These are phyloP conservation scores for Protaetia brevitarsis DNA, from an alignment of 1,140 invertebrate species.

Conservation along the genomic window DNA sequence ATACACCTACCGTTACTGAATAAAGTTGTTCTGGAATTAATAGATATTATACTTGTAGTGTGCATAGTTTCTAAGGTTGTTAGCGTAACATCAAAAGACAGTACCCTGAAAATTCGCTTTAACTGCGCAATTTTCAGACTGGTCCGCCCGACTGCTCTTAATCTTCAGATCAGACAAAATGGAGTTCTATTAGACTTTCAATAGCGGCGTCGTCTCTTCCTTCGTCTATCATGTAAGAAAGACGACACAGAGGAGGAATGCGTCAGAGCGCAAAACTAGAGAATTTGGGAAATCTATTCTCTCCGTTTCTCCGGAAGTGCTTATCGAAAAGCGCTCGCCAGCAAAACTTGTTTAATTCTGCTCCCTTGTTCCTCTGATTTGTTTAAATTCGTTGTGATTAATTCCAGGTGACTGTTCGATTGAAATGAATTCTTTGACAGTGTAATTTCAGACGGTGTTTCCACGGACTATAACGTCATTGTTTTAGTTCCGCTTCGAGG, in stretches of 20 bases:
- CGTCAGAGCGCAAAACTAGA: constrained; percentile 19
- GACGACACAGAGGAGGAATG: constrained; percentile 17
- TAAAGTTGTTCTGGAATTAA: too few species aligned
- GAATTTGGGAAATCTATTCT: constrained; percentile 27
- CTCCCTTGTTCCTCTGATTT: constrained; percentile 32
- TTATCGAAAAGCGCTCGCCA: constrained; percentile 23
- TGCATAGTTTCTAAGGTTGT: too few species aligned
- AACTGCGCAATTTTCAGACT: too few species aligned
- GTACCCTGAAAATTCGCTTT: too few species aligned
- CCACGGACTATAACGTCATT: background rate
- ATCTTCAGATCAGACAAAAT: background rate
- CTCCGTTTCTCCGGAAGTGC: constrained; percentile 1
- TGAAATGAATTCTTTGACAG: constrained; percentile 33
- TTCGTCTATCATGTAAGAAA: constrained; percentile 15
- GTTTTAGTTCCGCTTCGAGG: constrained; percentile 20
- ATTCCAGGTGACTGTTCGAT: constrained; percentile 36
- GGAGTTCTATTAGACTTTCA: background rate
- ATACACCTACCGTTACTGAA: too few species aligned
- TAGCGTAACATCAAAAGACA: too few species aligned
- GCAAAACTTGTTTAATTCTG: constrained; percentile 32
- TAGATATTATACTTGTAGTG: too few species aligned
- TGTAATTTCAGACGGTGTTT: constrained; percentile 27
- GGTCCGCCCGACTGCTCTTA: background rate
- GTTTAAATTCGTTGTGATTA: constrained; percentile 36
- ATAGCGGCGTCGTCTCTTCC: too few species aligned